These are phyloP conservation scores for Python bivittatus DNA, from an alignment of 2,113 vertebrate species.

Conservation along the genomic window DNA sequence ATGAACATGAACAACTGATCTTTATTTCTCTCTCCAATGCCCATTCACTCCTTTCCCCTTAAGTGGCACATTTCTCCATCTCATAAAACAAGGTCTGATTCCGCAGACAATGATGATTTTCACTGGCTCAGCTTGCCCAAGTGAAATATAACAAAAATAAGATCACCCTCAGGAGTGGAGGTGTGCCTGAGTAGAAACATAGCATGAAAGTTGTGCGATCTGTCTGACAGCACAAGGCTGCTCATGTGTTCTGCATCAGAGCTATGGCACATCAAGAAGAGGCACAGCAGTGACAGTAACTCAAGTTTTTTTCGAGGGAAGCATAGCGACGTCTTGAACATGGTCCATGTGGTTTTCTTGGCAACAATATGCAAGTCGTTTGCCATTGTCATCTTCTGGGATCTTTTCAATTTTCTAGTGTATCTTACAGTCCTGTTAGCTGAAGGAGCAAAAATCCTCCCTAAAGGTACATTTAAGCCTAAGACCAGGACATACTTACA, in stretches of 20 bases:
- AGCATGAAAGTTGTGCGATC: neutral
- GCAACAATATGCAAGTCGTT: neutral
- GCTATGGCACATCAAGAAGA: neutral
- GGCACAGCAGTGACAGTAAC: neutral
- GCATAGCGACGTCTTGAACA: neutral
- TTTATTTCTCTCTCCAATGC: neutral
- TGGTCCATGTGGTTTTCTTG: neutral
- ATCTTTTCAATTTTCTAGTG: neutral
- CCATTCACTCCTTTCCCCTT: neutral
- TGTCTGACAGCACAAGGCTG: neutral
- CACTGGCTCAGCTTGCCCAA: neutral
- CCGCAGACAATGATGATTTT: neutral
- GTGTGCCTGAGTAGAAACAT: neutral
- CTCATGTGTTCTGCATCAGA: neutral
- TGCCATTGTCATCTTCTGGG: neutral
- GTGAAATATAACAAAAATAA: slow-evolving; percentile 2
- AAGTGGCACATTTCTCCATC: neutral
- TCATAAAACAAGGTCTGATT: neutral
- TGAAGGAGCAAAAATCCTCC: neutral
- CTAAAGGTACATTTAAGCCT: neutral
- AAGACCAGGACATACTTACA: neutral
- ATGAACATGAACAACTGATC: neutral
- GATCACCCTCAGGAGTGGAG: slow-evolving; percentile 1
- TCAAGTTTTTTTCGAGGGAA: neutral
- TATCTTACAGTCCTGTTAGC: neutral